Evolutionary conservation across 2,797 vertebrate species (phyloP).

Genomic region (Parambassis ranga): DNA sequence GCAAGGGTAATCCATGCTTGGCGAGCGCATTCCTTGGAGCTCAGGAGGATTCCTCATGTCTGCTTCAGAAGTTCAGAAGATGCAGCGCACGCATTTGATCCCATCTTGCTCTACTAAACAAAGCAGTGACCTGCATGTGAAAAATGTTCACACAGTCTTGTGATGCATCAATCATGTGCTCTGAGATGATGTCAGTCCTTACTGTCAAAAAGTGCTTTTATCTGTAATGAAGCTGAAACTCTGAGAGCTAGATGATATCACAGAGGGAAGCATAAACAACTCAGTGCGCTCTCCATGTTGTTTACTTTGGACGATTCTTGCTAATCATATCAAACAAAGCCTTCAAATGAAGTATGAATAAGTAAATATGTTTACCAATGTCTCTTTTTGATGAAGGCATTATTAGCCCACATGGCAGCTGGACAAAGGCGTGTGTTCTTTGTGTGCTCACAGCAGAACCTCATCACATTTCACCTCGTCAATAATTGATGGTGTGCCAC

Average conservation of each 20-base stretch:
- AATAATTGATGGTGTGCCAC: constrained; percentile 73
- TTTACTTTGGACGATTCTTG: constrained; percentile 50
- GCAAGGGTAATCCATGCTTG: constrained; percentile 54
- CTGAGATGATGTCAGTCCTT: not conserved
- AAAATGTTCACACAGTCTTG: fast-evolving
- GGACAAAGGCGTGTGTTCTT: constrained; percentile 44
- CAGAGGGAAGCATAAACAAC: constrained; percentile 30
- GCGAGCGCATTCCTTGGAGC: constrained; percentile 37
- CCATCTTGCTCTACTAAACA: not conserved
- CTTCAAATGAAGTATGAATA: not conserved
- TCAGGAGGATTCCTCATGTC: constrained; percentile 55
- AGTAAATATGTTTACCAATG: not conserved
- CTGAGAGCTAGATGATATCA: constrained; percentile 32
- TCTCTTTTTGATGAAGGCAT: not conserved
- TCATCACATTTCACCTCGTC: constrained; percentile 73
- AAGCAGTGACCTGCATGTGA: no score
- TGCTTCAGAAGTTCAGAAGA: constrained; percentile 43
- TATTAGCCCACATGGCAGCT: constrained; percentile 15
- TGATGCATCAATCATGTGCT: constrained; percentile 14
- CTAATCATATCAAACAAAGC: constrained; percentile 31
- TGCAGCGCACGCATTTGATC: not conserved
- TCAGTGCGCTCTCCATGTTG: constrained; percentile 20
- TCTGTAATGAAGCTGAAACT: constrained; percentile 15
- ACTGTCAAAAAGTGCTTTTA: not conserved
- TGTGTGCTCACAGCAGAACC: constrained; percentile 60